Evolutionary conservation across 2,888 invertebrate species (phyloP).

Genomic region (Andrena minutula): DNA sequence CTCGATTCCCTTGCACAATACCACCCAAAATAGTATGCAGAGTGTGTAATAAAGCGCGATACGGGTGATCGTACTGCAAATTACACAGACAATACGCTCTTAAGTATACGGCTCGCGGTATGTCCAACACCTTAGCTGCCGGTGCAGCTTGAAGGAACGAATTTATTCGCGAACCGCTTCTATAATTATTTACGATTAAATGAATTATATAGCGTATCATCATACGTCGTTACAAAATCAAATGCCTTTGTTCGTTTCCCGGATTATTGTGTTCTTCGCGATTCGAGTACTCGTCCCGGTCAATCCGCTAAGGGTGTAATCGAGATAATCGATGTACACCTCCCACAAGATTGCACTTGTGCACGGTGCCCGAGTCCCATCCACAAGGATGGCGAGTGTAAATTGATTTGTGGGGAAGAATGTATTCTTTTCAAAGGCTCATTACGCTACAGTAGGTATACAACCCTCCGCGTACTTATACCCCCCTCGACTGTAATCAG

Average conservation of each 20-base stretch:
- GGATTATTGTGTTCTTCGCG: constrained; percentile 51
- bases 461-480: neutral
- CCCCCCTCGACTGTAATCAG: neutral
- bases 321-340: constrained; percentile 51
- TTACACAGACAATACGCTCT: constrained; percentile 46
- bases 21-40: constrained; percentile 44
- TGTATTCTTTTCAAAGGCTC: constrained; percentile 19
- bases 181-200: constrained; percentile 68
- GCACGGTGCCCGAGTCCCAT: neutral
- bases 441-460: neutral
- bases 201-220: constrained; percentile 64
- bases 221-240: constrained; percentile 43
- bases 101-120: constrained; percentile 46
- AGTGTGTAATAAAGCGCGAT: constrained; percentile 49
- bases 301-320: constrained; percentile 42
- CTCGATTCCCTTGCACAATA: constrained; percentile 24
- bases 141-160: constrained; percentile 27
- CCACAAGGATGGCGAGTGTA: constrained; percentile 15
- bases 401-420: constrained; percentile 38
- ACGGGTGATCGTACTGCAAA: constrained; percentile 49
- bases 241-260: constrained; percentile 56
- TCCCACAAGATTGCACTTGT: constrained; percentile 53
- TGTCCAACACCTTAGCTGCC: constrained; percentile 58
- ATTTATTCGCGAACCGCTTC: constrained; percentile 50
- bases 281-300: constrained; percentile 18